Base-by-base conservation (phyloP, 2,888 invertebrate genomes). In the Callyntrura sp. region DNA sequence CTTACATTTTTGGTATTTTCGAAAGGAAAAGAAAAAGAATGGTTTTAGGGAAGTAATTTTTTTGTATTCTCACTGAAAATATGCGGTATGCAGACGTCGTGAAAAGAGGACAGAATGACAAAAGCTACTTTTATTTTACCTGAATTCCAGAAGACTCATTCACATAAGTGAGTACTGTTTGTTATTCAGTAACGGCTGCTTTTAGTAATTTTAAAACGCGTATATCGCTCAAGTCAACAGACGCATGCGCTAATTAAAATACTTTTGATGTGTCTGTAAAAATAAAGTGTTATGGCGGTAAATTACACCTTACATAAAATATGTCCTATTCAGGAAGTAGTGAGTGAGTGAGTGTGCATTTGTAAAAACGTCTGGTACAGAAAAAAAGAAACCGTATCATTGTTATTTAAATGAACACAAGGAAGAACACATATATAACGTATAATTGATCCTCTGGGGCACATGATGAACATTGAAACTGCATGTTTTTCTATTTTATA, bases 281-380 rank as follows among this genome's bases (percentile, higher is more conserved):
- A 62, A 14, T 62, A 62, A 62, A 62, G 23, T 62, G 62, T 62
- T 62, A 62, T 62, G 62, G 12, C 25, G 25, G 62, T n/a, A 62
- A 62, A 62, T 62, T 62, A 62, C 60, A 60, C 20, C 12, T 60
- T 60, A 35, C 35, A 35, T 17, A n/a, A 60, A 60, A 60, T n/a
- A 8, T 20, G 17, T n/a, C n/a, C 60, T 60, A n/a, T 51, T 20
- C 60, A 60, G 20, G 60, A 60, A 17, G 20, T 60, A 20, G 17
- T 35, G 6, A n/a, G 12, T 14, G 51, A 20, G 17, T 35, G 6
- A n/a, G 12, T 14, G 51, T 8, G 9, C n/a, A 51, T 51, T 12
- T 51, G n/a, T 51, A 51, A n/a, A 14, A 51, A 5, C 1, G 14
- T 6, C 35, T 35, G 35, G 35, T 35, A 35, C n/a, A n/a, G 9